phyloP scores from a whole-genome alignment of 2,113 vertebrate species.

The Solenodon paradoxus region DNA sequence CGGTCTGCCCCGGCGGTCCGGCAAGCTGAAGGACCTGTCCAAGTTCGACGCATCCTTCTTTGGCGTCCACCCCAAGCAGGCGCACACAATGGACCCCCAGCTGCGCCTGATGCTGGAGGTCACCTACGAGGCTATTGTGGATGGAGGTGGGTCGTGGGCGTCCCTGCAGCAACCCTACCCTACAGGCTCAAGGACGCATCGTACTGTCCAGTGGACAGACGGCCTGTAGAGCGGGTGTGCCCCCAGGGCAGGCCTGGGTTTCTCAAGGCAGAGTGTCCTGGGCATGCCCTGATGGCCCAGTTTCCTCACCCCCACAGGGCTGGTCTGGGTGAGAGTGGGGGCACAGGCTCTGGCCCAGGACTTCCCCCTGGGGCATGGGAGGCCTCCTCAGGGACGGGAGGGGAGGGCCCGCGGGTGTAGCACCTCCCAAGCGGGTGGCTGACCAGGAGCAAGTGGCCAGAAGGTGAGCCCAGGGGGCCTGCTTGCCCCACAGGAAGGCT shows the following conservation, averaged over 20 bases:
- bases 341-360: neutral
- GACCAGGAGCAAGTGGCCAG: neutral
- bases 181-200: too few species aligned
- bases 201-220: too few species aligned
- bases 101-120: slow-evolving; percentile 93
- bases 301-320: neutral
- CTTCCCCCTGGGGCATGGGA: too few species aligned
- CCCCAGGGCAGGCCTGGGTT: neutral
- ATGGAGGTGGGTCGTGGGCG: slow-evolving; percentile 86
- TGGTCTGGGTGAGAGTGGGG: neutral
- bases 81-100: slow-evolving; percentile 98
- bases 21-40: slow-evolving; percentile 96
- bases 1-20: slow-evolving; percentile 91
- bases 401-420: too few species aligned
- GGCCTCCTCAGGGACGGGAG: too few species aligned
- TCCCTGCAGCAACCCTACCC: too few species aligned
- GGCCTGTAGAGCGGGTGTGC: too few species aligned
- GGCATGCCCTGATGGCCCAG: neutral
- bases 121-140: slow-evolving; percentile 94
- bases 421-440: too few species aligned
- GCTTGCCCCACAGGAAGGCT: too few species aligned
- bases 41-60: slow-evolving; percentile 96
- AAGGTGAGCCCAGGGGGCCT: too few species aligned
- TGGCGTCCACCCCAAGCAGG: slow-evolving; percentile 93
- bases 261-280: neutral